Evolutionary conservation across 1,140 invertebrate genomes (phyloP).

Genomic region (Drosophila trapezifrons): DNA sequence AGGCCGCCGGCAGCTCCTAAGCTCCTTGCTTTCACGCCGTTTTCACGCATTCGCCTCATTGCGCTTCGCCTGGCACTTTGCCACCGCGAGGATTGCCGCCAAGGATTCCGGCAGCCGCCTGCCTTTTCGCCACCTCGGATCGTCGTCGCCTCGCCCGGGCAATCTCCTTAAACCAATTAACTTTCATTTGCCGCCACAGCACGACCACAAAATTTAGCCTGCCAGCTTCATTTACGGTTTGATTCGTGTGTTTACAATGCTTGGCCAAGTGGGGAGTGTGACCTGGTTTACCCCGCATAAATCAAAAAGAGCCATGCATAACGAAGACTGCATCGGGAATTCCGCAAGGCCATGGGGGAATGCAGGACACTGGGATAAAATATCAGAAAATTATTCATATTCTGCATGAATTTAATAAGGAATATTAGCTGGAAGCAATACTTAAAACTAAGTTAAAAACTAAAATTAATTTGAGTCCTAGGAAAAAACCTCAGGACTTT

Average conservation of each 20-base stretch:
- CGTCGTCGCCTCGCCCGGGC: constrained; percentile 16
- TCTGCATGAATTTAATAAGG: not conserved
- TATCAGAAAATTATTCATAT: too few species aligned
- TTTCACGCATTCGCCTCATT: constrained; percentile 71
- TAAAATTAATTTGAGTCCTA: too few species aligned
- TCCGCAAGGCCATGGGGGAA: not conserved
- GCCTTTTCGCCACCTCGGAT: constrained; percentile 16
- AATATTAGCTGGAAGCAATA: too few species aligned
- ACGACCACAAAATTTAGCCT: constrained; percentile 42
- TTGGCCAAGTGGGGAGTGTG: constrained; percentile 26
- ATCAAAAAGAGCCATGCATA: constrained; percentile 6
- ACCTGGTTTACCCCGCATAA: constrained; percentile 17
- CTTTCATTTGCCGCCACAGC: constrained; percentile 52
- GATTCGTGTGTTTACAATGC: constrained; percentile 43
- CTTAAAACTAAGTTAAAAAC: too few species aligned
- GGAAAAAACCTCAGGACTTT: too few species aligned
- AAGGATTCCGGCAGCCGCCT: not conserved
- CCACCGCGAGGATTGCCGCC: constrained; percentile 7
- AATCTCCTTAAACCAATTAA: constrained; percentile 62
- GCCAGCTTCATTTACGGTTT: constrained; percentile 42
- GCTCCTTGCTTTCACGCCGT: constrained; percentile 44
- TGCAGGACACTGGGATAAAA: not conserved
- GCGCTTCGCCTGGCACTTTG: constrained; percentile 52
- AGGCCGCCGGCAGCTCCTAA: constrained; percentile 38
- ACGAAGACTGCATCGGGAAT: not conserved